phyloP scores from a whole-genome alignment of 2,888 invertebrate species.

The Tenthredo livida region DNA sequence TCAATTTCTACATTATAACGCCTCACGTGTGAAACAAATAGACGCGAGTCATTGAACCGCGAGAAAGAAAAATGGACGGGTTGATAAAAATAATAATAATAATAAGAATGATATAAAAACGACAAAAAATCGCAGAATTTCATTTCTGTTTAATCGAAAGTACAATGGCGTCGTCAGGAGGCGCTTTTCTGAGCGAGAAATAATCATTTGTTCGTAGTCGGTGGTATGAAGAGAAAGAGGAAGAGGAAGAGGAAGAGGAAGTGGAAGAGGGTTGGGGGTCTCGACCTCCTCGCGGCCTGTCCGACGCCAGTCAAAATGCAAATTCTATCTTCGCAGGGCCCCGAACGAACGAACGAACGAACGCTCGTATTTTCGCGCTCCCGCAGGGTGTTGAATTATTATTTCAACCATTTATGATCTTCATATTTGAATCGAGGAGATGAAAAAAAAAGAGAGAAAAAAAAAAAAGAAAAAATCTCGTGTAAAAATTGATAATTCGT shows the following conservation, averaged over 20 bases:
- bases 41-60: not conserved
- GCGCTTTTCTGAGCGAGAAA: slow-evolving; percentile 35
- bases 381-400: slow-evolving; percentile 70
- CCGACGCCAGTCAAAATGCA: slow-evolving; percentile 67
- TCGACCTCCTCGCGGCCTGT: not conserved
- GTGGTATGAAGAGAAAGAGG: slow-evolving; percentile 14
- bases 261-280: not conserved
- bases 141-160: slow-evolving; percentile 26
- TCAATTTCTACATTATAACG: not conserved
- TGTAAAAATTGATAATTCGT: not conserved
- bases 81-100: not conserved
- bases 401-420: slow-evolving; percentile 66
- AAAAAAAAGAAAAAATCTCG: slow-evolving; percentile 15
- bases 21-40: not conserved
- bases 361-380: slow-evolving; percentile 57
- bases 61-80: not conserved
- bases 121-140: slow-evolving; percentile 1
- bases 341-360: not conserved
- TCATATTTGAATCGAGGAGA: not conserved
- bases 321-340: slow-evolving; percentile 64
- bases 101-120: not conserved
- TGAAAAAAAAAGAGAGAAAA: slow-evolving; percentile 44
- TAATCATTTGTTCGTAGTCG: slow-evolving; percentile 41
- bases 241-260: not conserved
- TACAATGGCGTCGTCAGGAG: not conserved